Conservation (phyloP, 2,113 vertebrate genomes). For the Sylvietta virens region DNA sequence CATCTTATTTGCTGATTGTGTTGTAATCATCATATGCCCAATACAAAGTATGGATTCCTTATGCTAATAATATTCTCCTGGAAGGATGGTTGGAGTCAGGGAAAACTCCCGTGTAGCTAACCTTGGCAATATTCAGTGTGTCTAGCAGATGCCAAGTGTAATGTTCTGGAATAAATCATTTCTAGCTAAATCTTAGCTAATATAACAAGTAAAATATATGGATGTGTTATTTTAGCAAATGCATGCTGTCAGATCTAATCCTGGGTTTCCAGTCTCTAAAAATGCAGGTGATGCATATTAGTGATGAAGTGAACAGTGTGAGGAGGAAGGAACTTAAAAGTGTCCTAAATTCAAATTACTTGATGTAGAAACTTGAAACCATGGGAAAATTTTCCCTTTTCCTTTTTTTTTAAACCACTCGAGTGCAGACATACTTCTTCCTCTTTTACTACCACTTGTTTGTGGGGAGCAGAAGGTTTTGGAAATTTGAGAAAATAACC, state of each 20-base stretch:
- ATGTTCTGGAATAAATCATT: background rate
- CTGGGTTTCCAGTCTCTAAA: background rate
- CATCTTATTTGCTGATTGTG: background rate
- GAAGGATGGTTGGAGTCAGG: background rate
- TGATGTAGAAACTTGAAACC: background rate
- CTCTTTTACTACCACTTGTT: background rate
- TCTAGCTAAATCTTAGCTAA: background rate
- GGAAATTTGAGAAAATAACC: background rate
- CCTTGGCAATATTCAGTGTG: background rate
- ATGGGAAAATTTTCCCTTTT: background rate
- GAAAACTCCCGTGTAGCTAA: background rate
- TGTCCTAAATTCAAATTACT: background rate
- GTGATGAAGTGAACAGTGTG: background rate
- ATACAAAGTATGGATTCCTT: background rate
- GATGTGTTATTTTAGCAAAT: background rate
- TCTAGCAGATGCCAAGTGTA: background rate
- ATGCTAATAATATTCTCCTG: background rate
- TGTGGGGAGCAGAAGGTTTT: background rate
- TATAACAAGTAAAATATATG: background rate
- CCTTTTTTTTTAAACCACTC: background rate
- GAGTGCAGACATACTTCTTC: background rate
- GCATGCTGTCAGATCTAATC: background rate
- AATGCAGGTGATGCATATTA: background rate
- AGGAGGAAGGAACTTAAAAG: background rate
- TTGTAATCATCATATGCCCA: background rate